Evolutionary conservation across 2,113 vertebrate genomes (phyloP), one percentile per base, ranked within the genome.

Genomic region (Panthera tigris): DNA sequence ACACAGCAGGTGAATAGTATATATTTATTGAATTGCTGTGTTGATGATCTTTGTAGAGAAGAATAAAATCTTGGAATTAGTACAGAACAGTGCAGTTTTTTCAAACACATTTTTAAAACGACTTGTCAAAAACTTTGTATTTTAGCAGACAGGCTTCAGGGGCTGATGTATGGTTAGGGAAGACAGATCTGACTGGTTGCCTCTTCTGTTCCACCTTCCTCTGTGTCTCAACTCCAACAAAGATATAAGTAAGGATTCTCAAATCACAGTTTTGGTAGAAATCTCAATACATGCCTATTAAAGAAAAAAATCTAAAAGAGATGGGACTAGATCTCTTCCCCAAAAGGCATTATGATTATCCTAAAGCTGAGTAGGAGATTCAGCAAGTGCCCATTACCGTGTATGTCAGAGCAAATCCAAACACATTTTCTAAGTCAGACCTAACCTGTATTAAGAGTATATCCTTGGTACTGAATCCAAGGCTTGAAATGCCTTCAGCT

Each of bases 181-280:
- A 78, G 10, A 39, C 2, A 61, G 16, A 68, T 36, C 52, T 8
- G 15, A 15, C 25, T 36, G 39, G 7, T 1, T 5, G 50, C 87
- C 18, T 36, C 11, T 63, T 52, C 25, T 19, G 3, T 41, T 52
- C 0, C 15, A 36, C 1, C 3, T 55, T 2, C 41, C 0, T 7
- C 18, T 0, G 7, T 4, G 18, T 52, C 45, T 73, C 8, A 89
- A 15, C 4, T 36, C 31, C 16, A 81, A 45, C 39, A n/a, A 52
- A 86, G 16, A 48, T 9, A 39, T 23, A 73, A 27, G 1, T 15
- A 63, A 52, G 6, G 4, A 7, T 71, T 55, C 19, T 79, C 15
- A 50, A 48, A 65, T 33, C 2, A 19, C 7, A 7, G 18, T 4
- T 9, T 10, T 57, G 25, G 2, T 29, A 84, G 27, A 88, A 73